Evolutionary conservation across 2,888 invertebrate genomes (phyloP).

Genomic region (Caenorhabditis virilis): DNA sequence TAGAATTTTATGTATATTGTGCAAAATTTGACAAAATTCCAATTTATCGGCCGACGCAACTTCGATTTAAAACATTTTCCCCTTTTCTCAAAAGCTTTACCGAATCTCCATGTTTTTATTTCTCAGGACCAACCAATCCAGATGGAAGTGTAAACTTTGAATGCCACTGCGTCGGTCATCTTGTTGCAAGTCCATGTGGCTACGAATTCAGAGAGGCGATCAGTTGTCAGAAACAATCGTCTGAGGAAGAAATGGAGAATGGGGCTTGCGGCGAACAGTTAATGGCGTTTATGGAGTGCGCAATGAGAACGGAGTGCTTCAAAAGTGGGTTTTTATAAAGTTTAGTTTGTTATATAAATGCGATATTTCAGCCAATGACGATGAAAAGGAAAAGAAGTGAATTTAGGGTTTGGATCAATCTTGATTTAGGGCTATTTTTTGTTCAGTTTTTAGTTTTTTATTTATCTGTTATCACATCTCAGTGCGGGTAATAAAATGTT

Average conservation of each 20-base stretch:
- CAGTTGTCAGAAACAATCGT: conserved; percentile 60
- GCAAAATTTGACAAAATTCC: background rate
- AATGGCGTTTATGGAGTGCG: conserved; percentile 65
- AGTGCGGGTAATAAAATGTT: too few relatives aligned
- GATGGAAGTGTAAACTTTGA: conserved; percentile 66
- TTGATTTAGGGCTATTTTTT: too few relatives aligned
- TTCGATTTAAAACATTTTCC: background rate
- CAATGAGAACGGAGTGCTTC: conserved; percentile 63
- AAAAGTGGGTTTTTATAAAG: conserved; percentile 40
- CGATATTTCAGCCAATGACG: conserved; percentile 6
- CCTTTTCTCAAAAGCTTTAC: background rate
- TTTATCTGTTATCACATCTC: too few relatives aligned
- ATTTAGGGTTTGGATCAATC: too few relatives aligned
- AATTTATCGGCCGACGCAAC: background rate
- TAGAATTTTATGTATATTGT: background rate
- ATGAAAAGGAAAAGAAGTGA: too few relatives aligned
- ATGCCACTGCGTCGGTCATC: conserved; percentile 66
- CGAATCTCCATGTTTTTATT: too few relatives aligned
- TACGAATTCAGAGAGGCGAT: conserved; percentile 62
- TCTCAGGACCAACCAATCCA: conserved; percentile 62
- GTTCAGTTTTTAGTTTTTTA: too few relatives aligned
- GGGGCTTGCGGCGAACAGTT: conserved; percentile 64
- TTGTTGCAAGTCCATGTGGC: conserved; percentile 67
- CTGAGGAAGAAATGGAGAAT: conserved; percentile 59
- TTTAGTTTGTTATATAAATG: too few relatives aligned